Evolutionary conservation across 30 jellyfish, hydroid and myxozoan species (phyloP), one percentile per base, ranked within the genome.

Genomic region (Turritopsis dohrnii): DNA sequence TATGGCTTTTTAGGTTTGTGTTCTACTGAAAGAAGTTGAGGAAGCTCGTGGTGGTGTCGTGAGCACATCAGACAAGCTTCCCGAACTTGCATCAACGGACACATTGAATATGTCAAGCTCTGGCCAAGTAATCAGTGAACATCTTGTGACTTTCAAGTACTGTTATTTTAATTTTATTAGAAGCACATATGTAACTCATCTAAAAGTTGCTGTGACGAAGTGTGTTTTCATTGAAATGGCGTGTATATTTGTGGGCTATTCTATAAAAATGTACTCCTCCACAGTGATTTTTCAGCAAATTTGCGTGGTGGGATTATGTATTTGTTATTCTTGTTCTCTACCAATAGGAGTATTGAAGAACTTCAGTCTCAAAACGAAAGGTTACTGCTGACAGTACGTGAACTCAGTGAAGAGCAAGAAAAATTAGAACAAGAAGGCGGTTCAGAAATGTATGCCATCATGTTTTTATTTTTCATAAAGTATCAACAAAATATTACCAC

Each of bases 1-100:
- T 3, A 41, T 41, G 5, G 5, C 5, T n/a, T 60, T 54, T 18
- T 26, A 92, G 98, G 96, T 93, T 16, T 89, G 96, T n/a, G 88
- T 87, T 52, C 66, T 93, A 71, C 80, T 93, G 69, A 93, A 93
- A 79, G 98, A 93, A 86, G 91, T 85, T 16, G 98, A 93, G 72
- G 96, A 93, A 76, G 96, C 98, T 1, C 93, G 98, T 24, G 98
- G 98, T 0, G 98, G 98, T 52, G 89, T 85, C 1, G 96, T 93
- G 75, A 93, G 96, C 85, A 19, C 96, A 20, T 85, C 91, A 17
- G 72, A 80, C 26, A 60, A 74, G 76, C 30, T 41, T 8, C 93
- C 92, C 23, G 85, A 75, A 29, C 72, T 82, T 66, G 29, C 84
- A 0, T 75, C 98, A 18, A 88, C 89, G 53, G 88, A 93, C 54